Evolutionary conservation across 2,888 invertebrate species (phyloP).

Genomic region (Pyrrhia umbra): DNA sequence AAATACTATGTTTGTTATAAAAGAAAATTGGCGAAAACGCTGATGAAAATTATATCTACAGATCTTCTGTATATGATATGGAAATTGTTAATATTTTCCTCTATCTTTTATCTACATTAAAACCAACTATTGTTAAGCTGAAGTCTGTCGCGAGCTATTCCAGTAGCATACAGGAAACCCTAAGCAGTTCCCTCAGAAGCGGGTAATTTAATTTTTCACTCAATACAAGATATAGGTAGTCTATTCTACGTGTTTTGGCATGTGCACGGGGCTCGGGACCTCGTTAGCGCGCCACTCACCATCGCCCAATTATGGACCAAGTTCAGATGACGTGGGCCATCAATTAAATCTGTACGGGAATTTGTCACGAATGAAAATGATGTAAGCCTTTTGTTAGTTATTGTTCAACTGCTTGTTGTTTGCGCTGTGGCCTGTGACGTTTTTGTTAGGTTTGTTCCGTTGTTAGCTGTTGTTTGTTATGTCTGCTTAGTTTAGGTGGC

Average conservation of each 20-base stretch:
- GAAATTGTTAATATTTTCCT: too few relatives aligned
- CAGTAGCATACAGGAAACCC: constrained; percentile 7
- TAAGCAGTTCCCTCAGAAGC: constrained; percentile 10
- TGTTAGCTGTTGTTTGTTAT: constrained; percentile 28
- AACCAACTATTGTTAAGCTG: too few relatives aligned
- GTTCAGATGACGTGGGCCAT: constrained; percentile 77
- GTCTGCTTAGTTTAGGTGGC: constrained; percentile 35
- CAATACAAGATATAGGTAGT: constrained; percentile 56
- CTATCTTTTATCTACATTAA: too few relatives aligned
- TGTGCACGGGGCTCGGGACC: constrained; percentile 68
- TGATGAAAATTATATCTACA: too few relatives aligned
- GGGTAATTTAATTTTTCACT: constrained; percentile 30
- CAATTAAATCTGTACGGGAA: constrained; percentile 78
- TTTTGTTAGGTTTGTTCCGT: constrained; percentile 53
- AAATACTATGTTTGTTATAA: too few relatives aligned
- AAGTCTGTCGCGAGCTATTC: constrained; percentile 8
- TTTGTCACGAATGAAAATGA: constrained; percentile 66
- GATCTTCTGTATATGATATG: too few relatives aligned
- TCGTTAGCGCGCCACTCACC: constrained; percentile 83
- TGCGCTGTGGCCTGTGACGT: constrained; percentile 32
- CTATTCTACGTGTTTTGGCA: constrained; percentile 82
- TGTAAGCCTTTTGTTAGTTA: constrained; percentile 58
- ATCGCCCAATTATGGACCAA: constrained; percentile 82
- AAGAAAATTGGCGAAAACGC: too few relatives aligned
- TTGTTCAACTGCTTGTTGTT: constrained; percentile 56